phyloP scores from a whole-genome alignment of 2,797 vertebrate species.

The Myiothlypis coronata region DNA sequence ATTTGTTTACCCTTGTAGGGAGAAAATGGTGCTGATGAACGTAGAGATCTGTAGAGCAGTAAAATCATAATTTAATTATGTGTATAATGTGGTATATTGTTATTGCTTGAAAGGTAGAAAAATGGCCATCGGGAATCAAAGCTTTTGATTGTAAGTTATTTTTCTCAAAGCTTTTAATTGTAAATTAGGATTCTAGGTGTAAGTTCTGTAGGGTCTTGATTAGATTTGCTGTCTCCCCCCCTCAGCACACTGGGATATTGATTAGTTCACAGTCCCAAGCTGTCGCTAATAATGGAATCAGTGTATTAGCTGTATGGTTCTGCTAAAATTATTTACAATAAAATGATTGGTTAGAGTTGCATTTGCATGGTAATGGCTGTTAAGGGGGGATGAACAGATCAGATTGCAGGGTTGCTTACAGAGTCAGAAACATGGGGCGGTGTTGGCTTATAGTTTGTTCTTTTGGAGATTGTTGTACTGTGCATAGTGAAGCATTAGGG shows the following conservation, averaged over 20 bases:
- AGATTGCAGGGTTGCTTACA: background rate
- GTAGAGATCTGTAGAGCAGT: background rate
- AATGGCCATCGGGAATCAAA: background rate
- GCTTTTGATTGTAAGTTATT: background rate
- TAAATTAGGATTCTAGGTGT: background rate
- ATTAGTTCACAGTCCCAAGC: background rate
- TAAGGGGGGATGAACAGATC: background rate
- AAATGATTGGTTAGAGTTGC: background rate
- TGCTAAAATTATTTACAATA: background rate
- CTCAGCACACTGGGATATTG: background rate
- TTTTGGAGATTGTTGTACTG: background rate
- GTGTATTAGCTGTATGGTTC: background rate
- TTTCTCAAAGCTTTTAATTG: background rate
- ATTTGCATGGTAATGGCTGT: background rate
- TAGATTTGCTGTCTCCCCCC: background rate
- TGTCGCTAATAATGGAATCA: background rate
- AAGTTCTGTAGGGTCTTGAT: background rate
- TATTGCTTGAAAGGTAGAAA: background rate
- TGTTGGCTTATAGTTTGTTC: background rate
- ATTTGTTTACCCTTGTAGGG: background rate
- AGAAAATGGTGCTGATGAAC: background rate
- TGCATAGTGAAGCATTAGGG: background rate
- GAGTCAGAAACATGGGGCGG: background rate
- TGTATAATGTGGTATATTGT: background rate
- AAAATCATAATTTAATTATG: background rate